Conservation (phyloP, 2,888 invertebrate genomes). For the Drosophila mimetica region DNA sequence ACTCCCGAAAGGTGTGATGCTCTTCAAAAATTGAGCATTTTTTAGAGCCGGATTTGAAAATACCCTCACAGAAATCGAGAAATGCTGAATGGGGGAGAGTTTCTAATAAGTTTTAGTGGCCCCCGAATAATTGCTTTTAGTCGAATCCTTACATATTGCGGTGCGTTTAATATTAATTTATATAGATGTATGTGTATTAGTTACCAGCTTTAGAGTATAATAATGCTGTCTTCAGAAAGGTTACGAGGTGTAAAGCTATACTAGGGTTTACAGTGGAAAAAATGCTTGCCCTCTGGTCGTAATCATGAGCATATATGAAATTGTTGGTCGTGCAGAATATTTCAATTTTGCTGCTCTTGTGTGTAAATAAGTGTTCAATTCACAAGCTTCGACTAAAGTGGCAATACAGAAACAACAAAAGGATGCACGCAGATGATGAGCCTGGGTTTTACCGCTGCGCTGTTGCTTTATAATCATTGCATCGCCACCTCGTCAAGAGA, state of each 20-base stretch:
- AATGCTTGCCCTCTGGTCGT: conserved; percentile 2
- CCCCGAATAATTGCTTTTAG: too few species aligned
- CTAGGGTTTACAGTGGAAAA: conserved; percentile 1
- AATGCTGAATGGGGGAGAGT: too few species aligned
- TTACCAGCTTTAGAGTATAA: not conserved
- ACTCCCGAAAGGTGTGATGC: conserved; percentile 59
- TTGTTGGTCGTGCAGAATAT: conserved; percentile 64
- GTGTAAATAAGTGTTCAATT: conserved; percentile 80
- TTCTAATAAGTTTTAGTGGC: too few species aligned
- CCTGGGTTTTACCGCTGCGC: conserved; percentile 35
- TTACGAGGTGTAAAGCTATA: not conserved
- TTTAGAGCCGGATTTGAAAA: not conserved
- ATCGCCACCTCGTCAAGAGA: conserved; percentile 25
- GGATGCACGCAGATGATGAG: conserved; percentile 32
- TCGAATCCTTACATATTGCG: not conserved
- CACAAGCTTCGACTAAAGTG: conserved; percentile 76
- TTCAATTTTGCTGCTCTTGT: conserved; percentile 79
- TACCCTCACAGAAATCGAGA: too few species aligned
- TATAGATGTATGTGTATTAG: not conserved
- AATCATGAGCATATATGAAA: conserved; percentile 15
- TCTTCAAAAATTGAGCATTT: conserved; percentile 47
- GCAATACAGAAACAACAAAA: conserved; percentile 48
- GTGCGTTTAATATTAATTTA: not conserved
- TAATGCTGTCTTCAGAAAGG: not conserved
- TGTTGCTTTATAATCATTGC: conserved; percentile 76